Evolutionary conservation across 2,113 vertebrate species (phyloP).

Genomic region (Aldabrachelys gigantea): DNA sequence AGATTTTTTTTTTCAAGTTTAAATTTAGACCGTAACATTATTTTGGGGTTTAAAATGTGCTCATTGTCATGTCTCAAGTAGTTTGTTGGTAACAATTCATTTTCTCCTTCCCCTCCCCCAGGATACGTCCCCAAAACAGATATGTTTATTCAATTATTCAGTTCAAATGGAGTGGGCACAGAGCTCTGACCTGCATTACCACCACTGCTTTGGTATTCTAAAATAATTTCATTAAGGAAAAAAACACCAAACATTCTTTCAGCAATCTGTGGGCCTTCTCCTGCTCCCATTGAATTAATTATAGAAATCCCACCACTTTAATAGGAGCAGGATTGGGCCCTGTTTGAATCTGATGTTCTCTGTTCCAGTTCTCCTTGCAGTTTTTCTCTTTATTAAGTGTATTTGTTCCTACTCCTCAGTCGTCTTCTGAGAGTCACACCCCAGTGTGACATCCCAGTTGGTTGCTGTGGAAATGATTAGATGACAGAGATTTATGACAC

Average conservation of each 20-base stretch:
- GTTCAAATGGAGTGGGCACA: not conserved
- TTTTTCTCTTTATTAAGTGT: not conserved
- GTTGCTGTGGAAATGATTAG: not conserved
- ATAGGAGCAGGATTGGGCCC: not conserved
- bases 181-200: not conserved
- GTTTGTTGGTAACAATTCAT: not conserved
- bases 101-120: not conserved
- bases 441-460: not conserved
- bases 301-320: rapidly evolving
- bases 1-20: not conserved
- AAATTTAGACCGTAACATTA: not conserved
- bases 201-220: not conserved
- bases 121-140: not conserved
- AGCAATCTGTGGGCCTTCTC: not conserved
- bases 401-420: not conserved
- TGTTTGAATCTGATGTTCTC: not conserved
- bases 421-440: not conserved
- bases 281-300: rapidly evolving
- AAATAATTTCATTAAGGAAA: rapidly evolving
- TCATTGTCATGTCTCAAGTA: not conserved
- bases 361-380: no score
- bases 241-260: not conserved
- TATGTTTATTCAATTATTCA: not conserved
- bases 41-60: not conserved
- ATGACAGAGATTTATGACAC: not conserved